Evolutionary conservation across 2,797 vertebrate species (phyloP).

Genomic region (Myotis pilosus): DNA sequence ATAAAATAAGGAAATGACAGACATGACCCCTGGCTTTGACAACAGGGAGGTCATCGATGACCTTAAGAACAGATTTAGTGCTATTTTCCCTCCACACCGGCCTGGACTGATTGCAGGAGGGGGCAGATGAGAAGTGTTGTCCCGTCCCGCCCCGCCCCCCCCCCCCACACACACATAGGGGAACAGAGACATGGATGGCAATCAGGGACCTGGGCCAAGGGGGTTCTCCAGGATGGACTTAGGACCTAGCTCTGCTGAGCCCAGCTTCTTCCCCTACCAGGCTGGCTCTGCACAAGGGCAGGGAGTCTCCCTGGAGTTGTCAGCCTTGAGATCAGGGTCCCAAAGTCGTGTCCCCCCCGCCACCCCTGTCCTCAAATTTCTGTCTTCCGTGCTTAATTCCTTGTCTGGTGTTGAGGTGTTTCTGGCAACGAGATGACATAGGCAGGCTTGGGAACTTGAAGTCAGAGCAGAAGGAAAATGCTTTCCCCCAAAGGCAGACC

Average conservation of each 20-base stretch:
- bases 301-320: neutral
- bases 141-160: too few relatives aligned
- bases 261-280: neutral
- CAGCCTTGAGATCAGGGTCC: neutral
- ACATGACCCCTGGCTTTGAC: neutral
- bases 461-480: neutral
- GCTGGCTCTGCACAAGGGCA: neutral
- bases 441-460: neutral
- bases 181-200: neutral
- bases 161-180: neutral
- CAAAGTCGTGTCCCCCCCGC: too few relatives aligned
- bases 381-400: neutral
- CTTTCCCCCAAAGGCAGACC: neutral
- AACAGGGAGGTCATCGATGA: neutral
- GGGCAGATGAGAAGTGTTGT: neutral
- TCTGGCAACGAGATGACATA: neutral
- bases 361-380: neutral
- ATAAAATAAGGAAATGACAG: neutral
- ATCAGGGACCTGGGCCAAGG: neutral
- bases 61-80: neutral
- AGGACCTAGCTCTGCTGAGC: neutral
- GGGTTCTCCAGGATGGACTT: neutral
- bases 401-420: neutral
- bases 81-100: neutral
- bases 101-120: neutral